phyloP scores from a whole-genome alignment of 2,888 invertebrate species.

The Erebia ligea region DNA sequence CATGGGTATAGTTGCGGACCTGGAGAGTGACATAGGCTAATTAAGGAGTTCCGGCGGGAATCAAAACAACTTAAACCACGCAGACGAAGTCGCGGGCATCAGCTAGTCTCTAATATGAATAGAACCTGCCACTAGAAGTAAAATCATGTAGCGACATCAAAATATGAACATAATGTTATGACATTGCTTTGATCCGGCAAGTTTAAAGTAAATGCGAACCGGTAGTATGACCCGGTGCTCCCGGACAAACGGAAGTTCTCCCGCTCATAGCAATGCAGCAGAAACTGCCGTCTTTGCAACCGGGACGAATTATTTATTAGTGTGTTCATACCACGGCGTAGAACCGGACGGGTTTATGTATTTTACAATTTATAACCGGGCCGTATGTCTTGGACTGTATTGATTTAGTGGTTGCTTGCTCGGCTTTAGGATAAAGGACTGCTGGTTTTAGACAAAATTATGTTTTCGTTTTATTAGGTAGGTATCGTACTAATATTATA shows the following conservation, averaged over 20 bases:
- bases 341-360: constrained; percentile 35
- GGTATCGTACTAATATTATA: no score
- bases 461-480: neutral
- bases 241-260: constrained; percentile 25
- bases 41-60: no score
- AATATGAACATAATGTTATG: no score
- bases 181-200: no score
- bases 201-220: neutral
- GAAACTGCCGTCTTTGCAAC: constrained; percentile 56
- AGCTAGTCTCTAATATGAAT: no score
- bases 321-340: constrained; percentile 29
- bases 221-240: constrained; percentile 12
- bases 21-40: no score
- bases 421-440: constrained; percentile 8
- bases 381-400: constrained; percentile 30
- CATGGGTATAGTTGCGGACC: no score
- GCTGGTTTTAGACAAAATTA: neutral
- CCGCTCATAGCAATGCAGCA: constrained; percentile 37
- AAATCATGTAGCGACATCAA: no score
- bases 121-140: no score
- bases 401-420: constrained; percentile 28
- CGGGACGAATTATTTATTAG: constrained; percentile 45
- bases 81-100: no score
- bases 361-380: constrained; percentile 31
- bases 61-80: no score